A percentile compares a stretch with the other conserved stretches of the same genome.
phyloP scores from a whole-genome alignment of 2,888 invertebrate genomes.

The Amiota mariae region DNA sequence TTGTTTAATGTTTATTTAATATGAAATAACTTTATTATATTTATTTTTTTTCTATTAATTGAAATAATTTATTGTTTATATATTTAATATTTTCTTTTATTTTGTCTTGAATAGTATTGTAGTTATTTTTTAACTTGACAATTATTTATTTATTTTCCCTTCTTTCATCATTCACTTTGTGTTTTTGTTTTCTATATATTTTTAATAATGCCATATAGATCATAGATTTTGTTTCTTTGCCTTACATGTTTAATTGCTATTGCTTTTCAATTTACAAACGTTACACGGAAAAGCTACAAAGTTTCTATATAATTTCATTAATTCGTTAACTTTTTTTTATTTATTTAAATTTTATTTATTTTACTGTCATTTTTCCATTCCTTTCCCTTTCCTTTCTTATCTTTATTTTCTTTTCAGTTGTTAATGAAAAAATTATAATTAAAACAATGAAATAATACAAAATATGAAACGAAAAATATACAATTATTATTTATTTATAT shows the following conservation, averaged over 20 bases:
- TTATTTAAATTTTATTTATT: background rate
- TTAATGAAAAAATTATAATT: background rate
- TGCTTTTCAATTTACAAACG: conserved; percentile 6
- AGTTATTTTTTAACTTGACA: too few relatives aligned
- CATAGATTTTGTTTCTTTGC: background rate
- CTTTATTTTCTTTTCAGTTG: background rate
- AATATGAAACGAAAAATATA: background rate
- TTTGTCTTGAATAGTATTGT: too few relatives aligned
- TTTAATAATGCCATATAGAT: too few relatives aligned
- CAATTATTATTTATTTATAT: background rate
- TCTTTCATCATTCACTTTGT: too few relatives aligned
- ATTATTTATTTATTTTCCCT: too few relatives aligned
- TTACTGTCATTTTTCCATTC: background rate
- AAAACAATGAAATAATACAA: background rate
- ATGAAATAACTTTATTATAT: conserved; percentile 4
- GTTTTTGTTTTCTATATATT: too few relatives aligned
- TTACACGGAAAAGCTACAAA: background rate
- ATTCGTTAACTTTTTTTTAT: background rate
- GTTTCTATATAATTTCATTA: background rate
- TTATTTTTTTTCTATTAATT: background rate
- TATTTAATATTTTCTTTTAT: too few relatives aligned
- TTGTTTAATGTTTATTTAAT: background rate
- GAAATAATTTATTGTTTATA: too few relatives aligned
- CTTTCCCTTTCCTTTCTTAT: background rate
- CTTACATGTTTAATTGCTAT: background rate